A percentile compares a stretch with the other conserved stretches of the same genome.
Conservation (phyloP, 1,140 invertebrate genomes). For the Drosophila insularis region DNA sequence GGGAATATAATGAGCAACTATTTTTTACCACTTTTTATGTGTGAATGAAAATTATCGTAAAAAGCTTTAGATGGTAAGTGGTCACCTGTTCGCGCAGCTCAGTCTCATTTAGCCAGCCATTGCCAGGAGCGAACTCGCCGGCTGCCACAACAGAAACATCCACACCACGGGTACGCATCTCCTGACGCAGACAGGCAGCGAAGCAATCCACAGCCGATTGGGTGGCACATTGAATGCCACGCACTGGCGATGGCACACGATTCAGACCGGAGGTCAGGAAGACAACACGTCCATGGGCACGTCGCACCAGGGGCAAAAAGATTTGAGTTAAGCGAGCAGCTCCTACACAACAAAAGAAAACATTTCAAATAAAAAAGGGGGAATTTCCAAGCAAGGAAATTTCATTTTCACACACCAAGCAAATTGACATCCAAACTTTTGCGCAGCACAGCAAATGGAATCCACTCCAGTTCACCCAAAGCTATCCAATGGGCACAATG, state of each 20-base stretch:
- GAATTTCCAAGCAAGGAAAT: neutral
- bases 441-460: constrained; percentile 88
- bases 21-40: constrained; percentile 23
- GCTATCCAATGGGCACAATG: constrained; percentile 95
- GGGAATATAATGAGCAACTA: constrained; percentile 61
- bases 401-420: constrained; percentile 83
- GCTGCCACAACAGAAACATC: constrained; percentile 92
- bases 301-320: constrained; percentile 90
- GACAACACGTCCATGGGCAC: constrained; percentile 88
- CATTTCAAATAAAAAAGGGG: neutral
- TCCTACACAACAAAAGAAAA: constrained; percentile 76
- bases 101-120: constrained; percentile 88
- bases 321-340: constrained; percentile 89
- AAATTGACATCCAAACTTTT: constrained; percentile 90
- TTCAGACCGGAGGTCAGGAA: constrained; percentile 88
- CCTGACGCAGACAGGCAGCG: constrained; percentile 90
- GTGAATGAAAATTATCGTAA: constrained; percentile 56
- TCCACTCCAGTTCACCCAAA: constrained; percentile 94
- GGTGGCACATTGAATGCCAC: constrained; percentile 90
- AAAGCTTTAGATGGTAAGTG: constrained; percentile 21
- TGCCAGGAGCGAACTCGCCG: constrained; percentile 90
- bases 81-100: constrained; percentile 87
- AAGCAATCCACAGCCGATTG: constrained; percentile 91
- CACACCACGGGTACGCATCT: constrained; percentile 89
- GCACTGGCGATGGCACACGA: constrained; percentile 88